Evolutionary conservation across 1,140 invertebrate species (phyloP), one percentile per base, ranked within the genome.

Genomic region (Anoplophora glabripennis): DNA sequence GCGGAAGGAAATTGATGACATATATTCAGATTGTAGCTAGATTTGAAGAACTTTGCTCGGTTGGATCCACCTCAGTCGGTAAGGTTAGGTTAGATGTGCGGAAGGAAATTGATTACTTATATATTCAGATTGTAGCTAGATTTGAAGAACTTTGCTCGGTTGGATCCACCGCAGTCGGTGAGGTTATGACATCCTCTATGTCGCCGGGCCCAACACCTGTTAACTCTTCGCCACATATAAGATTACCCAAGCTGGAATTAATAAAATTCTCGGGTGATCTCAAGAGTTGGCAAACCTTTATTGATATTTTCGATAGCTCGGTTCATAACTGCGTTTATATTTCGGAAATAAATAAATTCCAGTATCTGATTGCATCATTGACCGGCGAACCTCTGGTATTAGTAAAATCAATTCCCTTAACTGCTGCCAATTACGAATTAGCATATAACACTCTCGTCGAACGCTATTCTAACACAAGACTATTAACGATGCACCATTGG

Each of bases 351-450:
- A 34, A 49, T n/a, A 49, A 49, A 49, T 49, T 49, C 7, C 28
- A 21, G 12, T 49, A 49, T 12, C 12, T 49, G 9, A 11, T 49
- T 4, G 28, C 4, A 7, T 49, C 18, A n/a, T 33, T 49, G 11
- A n/a, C 12, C 1, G 28, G 28, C n/a, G 21, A 15, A n/a, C 21
- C 47, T 4, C 47, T 49, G 12, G 10, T 21, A 4, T 34, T 49
- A 34, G 47, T 49, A 9, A 49, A 49, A 49, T 33, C 21, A 4
- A 49, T 34, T 12, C 47, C 47, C 11, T n/a, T 49, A 7, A 36
- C 33, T 7, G 18, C 10, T 34, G 18, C 17, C 10, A 49, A 49
- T 49, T 49, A 49, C 34, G 4, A 7, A n/a, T 11, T 49, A 33
- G 21, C 47, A 10, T 49, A 49, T 33, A 7, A 28, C 4, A 33